These are phyloP conservation scores for Sipha flava DNA, from an alignment of 1,140 invertebrate genomes.

Conservation along the genomic window DNA sequence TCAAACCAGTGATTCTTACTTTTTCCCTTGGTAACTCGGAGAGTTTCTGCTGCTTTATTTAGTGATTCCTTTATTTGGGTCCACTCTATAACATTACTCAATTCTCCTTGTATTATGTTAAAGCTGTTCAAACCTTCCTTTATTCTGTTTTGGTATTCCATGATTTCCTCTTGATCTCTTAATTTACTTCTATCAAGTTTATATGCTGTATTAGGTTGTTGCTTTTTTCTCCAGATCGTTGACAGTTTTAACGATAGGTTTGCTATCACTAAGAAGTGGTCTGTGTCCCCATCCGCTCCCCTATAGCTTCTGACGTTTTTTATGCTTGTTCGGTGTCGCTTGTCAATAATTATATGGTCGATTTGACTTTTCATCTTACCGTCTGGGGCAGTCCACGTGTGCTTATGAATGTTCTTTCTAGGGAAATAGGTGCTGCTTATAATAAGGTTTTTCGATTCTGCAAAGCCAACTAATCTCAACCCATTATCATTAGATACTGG, in stretches of 20 bases:
- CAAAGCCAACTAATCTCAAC: slow-evolving; percentile 35
- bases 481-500: slow-evolving; percentile 36
- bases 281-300: slow-evolving; percentile 34
- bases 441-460: slow-evolving; percentile 35
- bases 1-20: slow-evolving; percentile 34
- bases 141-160: neutral
- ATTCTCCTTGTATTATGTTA: neutral
- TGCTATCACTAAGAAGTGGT: slow-evolving; percentile 34
- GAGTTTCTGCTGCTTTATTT: neutral
- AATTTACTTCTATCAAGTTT: neutral
- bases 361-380: slow-evolving; percentile 35
- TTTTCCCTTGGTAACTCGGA: neutral
- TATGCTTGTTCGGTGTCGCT: slow-evolving; percentile 6
- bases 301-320: slow-evolving; percentile 31
- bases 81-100: neutral
- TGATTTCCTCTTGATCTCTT: neutral
- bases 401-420: slow-evolving; percentile 37
- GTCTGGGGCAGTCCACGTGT: slow-evolving; percentile 35
- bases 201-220: neutral
- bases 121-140: neutral
- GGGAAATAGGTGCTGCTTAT: no score
- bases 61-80: neutral
- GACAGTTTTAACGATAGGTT: slow-evolving; percentile 20
- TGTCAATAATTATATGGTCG: slow-evolving; percentile 35
- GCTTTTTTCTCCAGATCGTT: neutral